Evolutionary conservation across 2,113 vertebrate species (phyloP), one percentile per base, ranked within the genome.

Genomic region (Sula dactylatra): DNA sequence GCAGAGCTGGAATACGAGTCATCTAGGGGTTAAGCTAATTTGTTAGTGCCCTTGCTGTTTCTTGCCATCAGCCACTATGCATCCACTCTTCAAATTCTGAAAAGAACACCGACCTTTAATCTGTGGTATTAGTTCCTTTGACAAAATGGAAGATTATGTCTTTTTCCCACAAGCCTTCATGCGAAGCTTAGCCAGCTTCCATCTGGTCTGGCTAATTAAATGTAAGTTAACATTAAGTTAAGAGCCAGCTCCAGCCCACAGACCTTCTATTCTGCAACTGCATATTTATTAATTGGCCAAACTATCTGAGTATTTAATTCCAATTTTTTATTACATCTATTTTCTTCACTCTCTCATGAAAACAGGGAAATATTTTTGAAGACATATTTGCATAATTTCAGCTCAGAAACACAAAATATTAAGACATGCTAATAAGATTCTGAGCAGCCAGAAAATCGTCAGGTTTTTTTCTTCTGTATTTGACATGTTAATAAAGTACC

Each of bases 121-220:
- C 94, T 96, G 78, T 65, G 55, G 90, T 82, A 83, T 79, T 96
- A 88, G 93, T 93, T 97, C 95, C 84, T 97, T 96, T 95, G 95
- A 97, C 93, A 97, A 95, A 96, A 89, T 62, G 56, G 94, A 76
- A 97, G 96, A 93, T 93, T 45, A 88, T 89, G 94, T 74, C 91
- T 95, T 96, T 92, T 79, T 95, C 88, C 86, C 91, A 62, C 88
- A 98, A 96, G 90, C 82, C 95, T 96, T 94, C 87, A 65, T 79
- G 91, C 45, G 0, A 94, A 95, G 92, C 93, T 95, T 92, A 91
- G 82, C 82, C 82, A 93, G 55, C 80, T 95, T 94, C 96, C 96
- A 93, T 93, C 86, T 89, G 96, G 97, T 85, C 93, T 92, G 81
- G 82, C 95, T 95, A 97, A 94, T 93, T 95, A 97, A 94, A 96